Evolutionary conservation across 2,797 vertebrate genomes (phyloP), one percentile per base, ranked within the genome.

Genomic region (Chromobotia macracanthus): DNA sequence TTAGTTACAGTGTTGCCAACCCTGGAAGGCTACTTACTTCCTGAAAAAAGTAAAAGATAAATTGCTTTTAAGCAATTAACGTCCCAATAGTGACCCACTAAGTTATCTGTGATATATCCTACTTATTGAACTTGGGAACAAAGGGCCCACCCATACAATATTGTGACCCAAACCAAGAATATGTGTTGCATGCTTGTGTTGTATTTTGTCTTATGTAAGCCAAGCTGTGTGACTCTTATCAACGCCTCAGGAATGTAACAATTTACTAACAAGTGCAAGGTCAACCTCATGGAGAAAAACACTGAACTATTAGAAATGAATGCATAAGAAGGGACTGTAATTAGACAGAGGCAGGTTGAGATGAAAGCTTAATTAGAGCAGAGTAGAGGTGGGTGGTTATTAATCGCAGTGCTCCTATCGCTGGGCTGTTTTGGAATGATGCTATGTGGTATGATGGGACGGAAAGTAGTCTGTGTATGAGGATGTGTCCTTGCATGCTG

Each of bases 301-400:
- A 67, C 35, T 23, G 44, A 61, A 21, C 68, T 79, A 85, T 87
- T 90, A 89, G 83, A 71, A 83, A 82, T 74, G 78, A 84, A 82
- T 71, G 79, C 80, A 86, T 87, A 82, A 87, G 87, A 87, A 72
- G 80, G 84, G 85, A 77, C 84, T 83, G 64, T 92, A 90, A 92
- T 91, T 91, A 88, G n/a, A n/a, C 89, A 58, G 88, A 87, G 84
- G 84, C 21, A 64, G 86, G 87, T 82, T 85, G 84, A 88, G 89
- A 89, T 89, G 88, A 92, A 91, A 87, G 90, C 85, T 86, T 92
- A 91, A 93, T 92, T 91, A 93, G 86, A 16, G 38, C 81, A 79
- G n/a, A n/a, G 85, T 85, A 87, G 89, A 88, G 86, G 87, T 90
- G 84, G 82, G 35, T 75, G 75, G 58, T 72, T 85, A 88, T 88